Conservation (phyloP, 2,888 invertebrate species). For the Lucinisca nassula region DNA sequence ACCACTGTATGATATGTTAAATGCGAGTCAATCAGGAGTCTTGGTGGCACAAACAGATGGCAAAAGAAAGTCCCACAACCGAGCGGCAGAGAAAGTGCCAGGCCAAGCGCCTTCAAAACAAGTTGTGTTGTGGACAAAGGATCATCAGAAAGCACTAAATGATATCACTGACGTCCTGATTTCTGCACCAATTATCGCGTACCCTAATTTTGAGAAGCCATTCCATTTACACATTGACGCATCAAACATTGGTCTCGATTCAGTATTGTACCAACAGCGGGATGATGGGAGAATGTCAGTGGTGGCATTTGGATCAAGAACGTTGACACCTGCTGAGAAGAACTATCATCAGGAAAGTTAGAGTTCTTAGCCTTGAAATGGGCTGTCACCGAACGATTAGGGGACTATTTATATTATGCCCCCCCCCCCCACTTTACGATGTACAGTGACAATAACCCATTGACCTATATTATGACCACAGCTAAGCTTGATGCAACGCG, state of each 20-base stretch:
- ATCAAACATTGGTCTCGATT: conserved; percentile 4
- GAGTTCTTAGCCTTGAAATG: conserved; percentile 62
- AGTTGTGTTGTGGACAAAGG: too few relatives aligned
- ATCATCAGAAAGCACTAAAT: conserved; percentile 24
- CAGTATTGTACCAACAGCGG: conserved; percentile 13
- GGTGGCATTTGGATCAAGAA: background rate
- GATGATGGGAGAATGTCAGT: conserved; percentile 2
- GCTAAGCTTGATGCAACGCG: background rate
- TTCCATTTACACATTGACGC: conserved; percentile 18
- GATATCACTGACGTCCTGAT: conserved; percentile 40
- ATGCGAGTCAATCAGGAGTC: too few relatives aligned
- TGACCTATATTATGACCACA: conserved; percentile 52
- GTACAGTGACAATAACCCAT: conserved; percentile 60
- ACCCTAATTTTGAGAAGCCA: conserved; percentile 31
- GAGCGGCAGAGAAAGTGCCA: too few relatives aligned
- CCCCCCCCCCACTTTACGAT: conserved; percentile 47
- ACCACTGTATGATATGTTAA: too few relatives aligned
- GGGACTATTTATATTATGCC: conserved; percentile 66
- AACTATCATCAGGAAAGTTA: conserved; percentile 72
- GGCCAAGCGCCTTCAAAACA: too few relatives aligned
- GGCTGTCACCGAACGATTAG: too few relatives aligned
- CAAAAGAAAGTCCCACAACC: too few relatives aligned
- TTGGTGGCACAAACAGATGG: too few relatives aligned
- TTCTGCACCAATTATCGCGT: conserved; percentile 23
- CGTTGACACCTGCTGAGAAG: conserved; percentile 65